Evolutionary conservation across 2,888 invertebrate genomes (phyloP), one percentile per base, ranked within the genome.

Genomic region (Hyppa rectilinea): DNA sequence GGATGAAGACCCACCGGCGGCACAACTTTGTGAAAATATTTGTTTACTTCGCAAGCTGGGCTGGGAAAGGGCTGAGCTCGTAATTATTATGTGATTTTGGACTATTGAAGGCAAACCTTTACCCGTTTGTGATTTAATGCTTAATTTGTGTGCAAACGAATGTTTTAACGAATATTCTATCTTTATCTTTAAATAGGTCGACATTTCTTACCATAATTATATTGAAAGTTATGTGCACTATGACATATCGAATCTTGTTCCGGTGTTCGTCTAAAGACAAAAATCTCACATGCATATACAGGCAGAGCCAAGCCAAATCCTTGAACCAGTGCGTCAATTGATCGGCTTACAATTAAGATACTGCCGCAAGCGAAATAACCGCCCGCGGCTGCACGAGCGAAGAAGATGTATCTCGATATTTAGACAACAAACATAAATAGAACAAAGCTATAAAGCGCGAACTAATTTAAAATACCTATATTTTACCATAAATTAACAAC

Each of bases 401-500:
- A 29, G 20, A 29, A n/a, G 34, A 47, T 17, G 29, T 71, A 38
- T 60, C 38, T 60, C 71, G 29, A 71, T 61, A 50, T 61, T 71
- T 47, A 50, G 45, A 52, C 40, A 52, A 40, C 72, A 58, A 50
- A 56, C 50, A 50, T 40, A 40, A 45, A 71, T 47, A 60, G 29
- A 36, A 56, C 60, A 73, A 59, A 58, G 31, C 49, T 47, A 62
- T 50, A 53, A 49, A 61, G 36, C 52, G 34, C 34, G 5, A 66
- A 75, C 75, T 66, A 45, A 74, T 66, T 79, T 58, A 26, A 75
- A 77, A 80, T 56, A 58, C 31, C 61, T 76, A 67, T 68, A 81
- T 67, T 77, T 77, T 56, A 71, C 47, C 66, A 63, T 66, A 66
- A 63, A 81, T 78, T 78, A 80, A 66, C 65, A 56, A 73, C 45